phyloP scores from a whole-genome alignment of 2,113 vertebrate genomes.

The Girardinichthys multiradiatus region DNA sequence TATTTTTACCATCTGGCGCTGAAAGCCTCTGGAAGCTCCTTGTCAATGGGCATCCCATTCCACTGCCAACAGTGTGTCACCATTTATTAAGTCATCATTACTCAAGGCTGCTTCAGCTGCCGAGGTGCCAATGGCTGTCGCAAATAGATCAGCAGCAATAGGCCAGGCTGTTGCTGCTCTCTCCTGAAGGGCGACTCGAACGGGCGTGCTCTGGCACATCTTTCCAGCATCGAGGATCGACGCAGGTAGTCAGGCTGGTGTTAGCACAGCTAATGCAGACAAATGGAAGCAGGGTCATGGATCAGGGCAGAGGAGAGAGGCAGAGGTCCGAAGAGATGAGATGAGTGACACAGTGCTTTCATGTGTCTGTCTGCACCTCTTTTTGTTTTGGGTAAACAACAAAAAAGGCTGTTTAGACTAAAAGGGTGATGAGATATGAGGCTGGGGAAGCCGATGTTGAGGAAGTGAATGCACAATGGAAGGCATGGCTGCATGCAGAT shows the following conservation, averaged over 20 bases:
- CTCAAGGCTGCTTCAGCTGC: conserved; percentile 57
- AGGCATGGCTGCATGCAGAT: neutral
- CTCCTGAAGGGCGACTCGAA: conserved; percentile 59
- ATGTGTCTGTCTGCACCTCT: conserved; percentile 66
- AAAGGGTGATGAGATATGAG: conserved; percentile 65
- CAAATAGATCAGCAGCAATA: conserved; percentile 71
- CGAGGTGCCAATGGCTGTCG: conserved; percentile 37
- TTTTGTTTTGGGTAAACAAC: conserved; percentile 78
- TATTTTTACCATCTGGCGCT: conserved; percentile 79
- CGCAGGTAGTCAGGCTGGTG: conserved; percentile 58
- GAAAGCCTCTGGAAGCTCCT: conserved; percentile 77
- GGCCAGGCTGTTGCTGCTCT: conserved; percentile 67
- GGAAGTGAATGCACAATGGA: conserved; percentile 44
- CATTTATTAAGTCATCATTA: conserved; percentile 83
- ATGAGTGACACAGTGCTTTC: conserved; percentile 38
- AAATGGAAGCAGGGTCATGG: conserved; percentile 42
- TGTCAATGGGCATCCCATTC: conserved; percentile 78
- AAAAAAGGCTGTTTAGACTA: conserved; percentile 72
- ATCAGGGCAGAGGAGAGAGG: conserved; percentile 37
- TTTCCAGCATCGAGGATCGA: conserved; percentile 52
- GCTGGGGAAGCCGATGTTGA: conserved; percentile 30
- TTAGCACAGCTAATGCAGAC: conserved; percentile 61
- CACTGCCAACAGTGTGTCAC: conserved; percentile 67
- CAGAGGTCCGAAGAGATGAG: conserved; percentile 48
- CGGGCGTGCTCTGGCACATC: conserved; percentile 62